phyloP scores from a whole-genome alignment of 92 coral and sea anemone species.

The Ricordea florida region DNA sequence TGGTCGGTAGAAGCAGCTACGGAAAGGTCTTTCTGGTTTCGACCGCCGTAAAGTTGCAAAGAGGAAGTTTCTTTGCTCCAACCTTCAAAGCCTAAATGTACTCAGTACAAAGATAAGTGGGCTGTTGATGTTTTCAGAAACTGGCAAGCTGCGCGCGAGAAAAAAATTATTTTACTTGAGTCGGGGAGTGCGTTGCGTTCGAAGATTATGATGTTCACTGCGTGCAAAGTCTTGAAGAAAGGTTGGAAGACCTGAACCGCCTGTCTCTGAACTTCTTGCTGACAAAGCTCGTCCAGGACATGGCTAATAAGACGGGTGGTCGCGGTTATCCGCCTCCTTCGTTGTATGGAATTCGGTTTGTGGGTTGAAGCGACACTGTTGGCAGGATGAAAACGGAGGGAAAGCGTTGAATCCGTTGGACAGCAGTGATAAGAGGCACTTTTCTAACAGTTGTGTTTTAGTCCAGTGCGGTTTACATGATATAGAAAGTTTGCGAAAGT shows the following conservation, averaged over 20 bases:
- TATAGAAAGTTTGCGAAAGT: slow-evolving; percentile 27
- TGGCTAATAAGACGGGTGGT: neutral
- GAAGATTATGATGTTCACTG: slow-evolving; percentile 25
- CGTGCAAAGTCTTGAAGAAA: slow-evolving; percentile 35
- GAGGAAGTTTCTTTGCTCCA: neutral
- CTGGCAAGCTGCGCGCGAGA: slow-evolving; percentile 12
- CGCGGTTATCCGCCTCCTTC: neutral
- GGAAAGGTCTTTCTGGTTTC: neutral
- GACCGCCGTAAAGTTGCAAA: neutral
- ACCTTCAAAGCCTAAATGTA: neutral
- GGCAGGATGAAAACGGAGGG: slow-evolving; percentile 18
- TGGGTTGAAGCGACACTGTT: slow-evolving; percentile 33
- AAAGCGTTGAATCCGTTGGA: slow-evolving; percentile 44
- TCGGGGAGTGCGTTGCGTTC: slow-evolving; percentile 28
- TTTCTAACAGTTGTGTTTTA: slow-evolving; percentile 40
- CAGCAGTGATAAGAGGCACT: slow-evolving; percentile 48
- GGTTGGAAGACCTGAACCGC: slow-evolving; percentile 37
- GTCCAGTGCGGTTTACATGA: slow-evolving; percentile 26
- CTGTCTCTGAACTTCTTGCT: slow-evolving; percentile 41
- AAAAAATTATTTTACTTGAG: slow-evolving; percentile 2
- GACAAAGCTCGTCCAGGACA: slow-evolving; percentile 22
- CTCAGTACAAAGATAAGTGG: slow-evolving; percentile 19
- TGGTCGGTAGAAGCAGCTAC: neutral
- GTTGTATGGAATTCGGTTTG: slow-evolving; percentile 33
- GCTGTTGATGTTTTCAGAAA: slow-evolving; percentile 3